These are phyloP conservation scores for Tanytarsus gracilentus DNA, from an alignment of 2,888 invertebrate genomes.

Conservation along the genomic window DNA sequence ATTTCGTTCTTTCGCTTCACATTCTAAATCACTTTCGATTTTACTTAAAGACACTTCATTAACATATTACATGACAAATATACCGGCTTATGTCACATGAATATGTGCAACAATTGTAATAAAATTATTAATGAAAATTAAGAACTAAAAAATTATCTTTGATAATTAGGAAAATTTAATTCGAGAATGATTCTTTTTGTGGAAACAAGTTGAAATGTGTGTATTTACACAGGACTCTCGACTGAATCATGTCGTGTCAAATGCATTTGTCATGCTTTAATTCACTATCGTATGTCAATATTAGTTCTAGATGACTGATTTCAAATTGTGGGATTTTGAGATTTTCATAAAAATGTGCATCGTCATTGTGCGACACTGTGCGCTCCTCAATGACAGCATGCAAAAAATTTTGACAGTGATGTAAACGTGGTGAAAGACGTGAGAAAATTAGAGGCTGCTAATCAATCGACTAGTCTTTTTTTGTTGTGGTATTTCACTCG, in stretches of 20 bases:
- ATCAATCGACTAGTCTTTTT: too few relatives aligned
- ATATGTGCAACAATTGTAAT: too few relatives aligned
- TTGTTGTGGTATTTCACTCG: too few relatives aligned
- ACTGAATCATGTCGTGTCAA: constrained; percentile 25
- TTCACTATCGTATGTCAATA: constrained; percentile 27
- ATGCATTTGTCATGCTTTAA: constrained; percentile 23
- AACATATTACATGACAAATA: too few relatives aligned
- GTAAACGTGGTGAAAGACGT: too few relatives aligned
- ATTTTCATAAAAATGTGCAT: not conserved
- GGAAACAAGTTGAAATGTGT: not conserved
- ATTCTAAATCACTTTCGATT: not conserved
- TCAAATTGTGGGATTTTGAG: constrained; percentile 19
- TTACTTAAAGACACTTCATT: too few relatives aligned
- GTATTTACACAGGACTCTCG: not conserved
- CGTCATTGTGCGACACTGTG: not conserved
- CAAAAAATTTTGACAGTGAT: too few relatives aligned
- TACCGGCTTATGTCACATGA: too few relatives aligned
- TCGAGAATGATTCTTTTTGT: not conserved
- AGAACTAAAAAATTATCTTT: too few relatives aligned
- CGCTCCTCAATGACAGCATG: not conserved
- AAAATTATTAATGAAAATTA: too few relatives aligned
- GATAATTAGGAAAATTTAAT: too few relatives aligned
- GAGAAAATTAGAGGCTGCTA: too few relatives aligned
- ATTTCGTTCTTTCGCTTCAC: not conserved
- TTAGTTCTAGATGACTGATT: constrained; percentile 25